Percentiles rank a stretch among this genome's conserved stretches.
Evolutionary conservation across 2,797 vertebrate species (phyloP).

Genomic region (Zonotrichia albicollis): DNA sequence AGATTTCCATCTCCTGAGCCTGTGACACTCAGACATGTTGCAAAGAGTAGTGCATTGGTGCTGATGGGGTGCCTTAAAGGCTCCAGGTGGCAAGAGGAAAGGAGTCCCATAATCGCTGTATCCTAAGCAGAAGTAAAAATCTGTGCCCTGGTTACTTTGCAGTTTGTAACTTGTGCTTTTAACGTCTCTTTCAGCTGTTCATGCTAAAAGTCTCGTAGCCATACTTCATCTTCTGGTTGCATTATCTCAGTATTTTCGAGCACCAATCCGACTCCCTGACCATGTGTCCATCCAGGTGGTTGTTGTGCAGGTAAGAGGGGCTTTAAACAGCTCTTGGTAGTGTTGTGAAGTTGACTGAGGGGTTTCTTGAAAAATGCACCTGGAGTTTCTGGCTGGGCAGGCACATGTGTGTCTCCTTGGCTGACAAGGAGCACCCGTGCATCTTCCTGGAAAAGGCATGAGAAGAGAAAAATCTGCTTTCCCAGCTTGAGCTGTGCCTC

Average conservation of each 20-base stretch:
- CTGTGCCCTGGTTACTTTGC: neutral
- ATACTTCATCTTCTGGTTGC: slow-evolving; percentile 96
- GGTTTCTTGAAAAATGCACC: neutral
- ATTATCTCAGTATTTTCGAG: slow-evolving; percentile 95
- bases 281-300: slow-evolving; percentile 98
- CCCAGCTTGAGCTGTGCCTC: slow-evolving; percentile 43
- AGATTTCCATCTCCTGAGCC: slow-evolving; percentile 28
- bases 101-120: neutral
- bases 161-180: slow-evolving; percentile 32
- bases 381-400: neutral
- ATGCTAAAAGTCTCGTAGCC: slow-evolving; percentile 95
- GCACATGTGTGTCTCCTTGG: neutral
- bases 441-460: neutral
- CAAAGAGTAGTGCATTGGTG: neutral
- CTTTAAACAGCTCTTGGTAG: neutral
- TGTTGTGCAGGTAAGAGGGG: slow-evolving; percentile 90
- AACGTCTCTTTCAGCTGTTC: slow-evolving; percentile 85
- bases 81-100: neutral
- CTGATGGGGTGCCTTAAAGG: neutral
- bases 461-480: neutral
- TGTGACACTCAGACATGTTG: neutral
- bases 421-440: neutral
- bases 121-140: neutral
- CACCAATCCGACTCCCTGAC: slow-evolving; percentile 94
- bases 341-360: neutral